phyloP scores from a whole-genome alignment of 2,888 invertebrate species.

The Horisme vitalbata region DNA sequence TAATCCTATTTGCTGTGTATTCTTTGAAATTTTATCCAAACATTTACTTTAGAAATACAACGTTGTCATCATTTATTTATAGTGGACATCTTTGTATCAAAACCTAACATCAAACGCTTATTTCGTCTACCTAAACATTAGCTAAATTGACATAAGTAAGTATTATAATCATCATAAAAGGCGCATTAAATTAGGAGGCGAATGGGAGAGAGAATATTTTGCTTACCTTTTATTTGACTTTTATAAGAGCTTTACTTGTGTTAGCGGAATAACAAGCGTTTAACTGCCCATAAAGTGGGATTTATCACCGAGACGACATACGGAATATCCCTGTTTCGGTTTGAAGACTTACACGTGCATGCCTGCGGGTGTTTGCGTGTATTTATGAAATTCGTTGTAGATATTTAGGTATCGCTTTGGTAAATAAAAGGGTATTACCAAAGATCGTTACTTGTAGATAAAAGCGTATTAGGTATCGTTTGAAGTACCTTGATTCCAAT shows the following conservation, averaged over 20 bases:
- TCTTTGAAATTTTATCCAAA: too few relatives aligned
- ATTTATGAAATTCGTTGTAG: neutral
- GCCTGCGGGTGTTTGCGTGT: neutral
- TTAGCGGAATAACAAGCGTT: conserved; percentile 66
- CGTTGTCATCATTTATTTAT: too few relatives aligned
- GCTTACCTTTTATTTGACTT: conserved; percentile 53
- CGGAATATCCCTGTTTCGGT: conserved; percentile 56
- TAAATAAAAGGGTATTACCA: too few relatives aligned
- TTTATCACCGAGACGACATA: conserved; percentile 61
- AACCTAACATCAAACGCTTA: conserved; percentile 3
- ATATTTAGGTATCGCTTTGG: neutral
- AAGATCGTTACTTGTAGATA: too few relatives aligned
- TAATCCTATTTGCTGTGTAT: too few relatives aligned
- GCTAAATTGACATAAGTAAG: conserved; percentile 35
- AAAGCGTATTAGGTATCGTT: too few relatives aligned
- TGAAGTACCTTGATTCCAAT: too few relatives aligned
- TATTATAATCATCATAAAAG: conserved; percentile 43
- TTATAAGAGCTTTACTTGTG: conserved; percentile 56
- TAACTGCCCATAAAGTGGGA: conserved; percentile 70
- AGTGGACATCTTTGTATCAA: neutral
- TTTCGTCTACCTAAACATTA: conserved; percentile 20
- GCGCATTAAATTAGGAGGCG: conserved; percentile 38
- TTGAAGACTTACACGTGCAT: conserved; percentile 41
- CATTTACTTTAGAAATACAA: too few relatives aligned
- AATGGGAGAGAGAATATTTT: conserved; percentile 37